Conservation (phyloP, 1,140 invertebrate genomes). For the Drosophila sproati region DNA sequence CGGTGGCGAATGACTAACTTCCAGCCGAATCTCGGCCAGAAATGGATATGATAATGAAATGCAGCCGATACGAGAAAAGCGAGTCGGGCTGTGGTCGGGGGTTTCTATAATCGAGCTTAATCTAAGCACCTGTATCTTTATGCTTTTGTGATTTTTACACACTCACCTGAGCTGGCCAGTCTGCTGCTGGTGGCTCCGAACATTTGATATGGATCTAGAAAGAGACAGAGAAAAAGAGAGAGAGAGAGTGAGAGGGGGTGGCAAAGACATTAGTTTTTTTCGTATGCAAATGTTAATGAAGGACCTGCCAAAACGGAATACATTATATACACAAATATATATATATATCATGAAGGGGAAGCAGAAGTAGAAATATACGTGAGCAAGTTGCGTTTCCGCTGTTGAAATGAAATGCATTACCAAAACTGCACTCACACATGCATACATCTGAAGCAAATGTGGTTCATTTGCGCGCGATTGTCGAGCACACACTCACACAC, state of each 20-base stretch:
- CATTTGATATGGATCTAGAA: conserved; percentile 97
- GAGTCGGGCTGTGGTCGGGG: background rate
- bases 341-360: background rate
- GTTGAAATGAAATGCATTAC: conserved; percentile 81
- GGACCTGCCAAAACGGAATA: conserved; percentile 58
- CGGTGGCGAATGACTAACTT: conserved; percentile 39
- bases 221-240: conserved; percentile 52
- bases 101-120: conserved; percentile 48
- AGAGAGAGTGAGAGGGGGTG: conserved; percentile 14
- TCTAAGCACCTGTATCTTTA: conserved; percentile 84
- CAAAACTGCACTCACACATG: conserved; percentile 55
- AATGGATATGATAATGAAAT: conserved; percentile 83
- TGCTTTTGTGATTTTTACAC: conserved; percentile 72
- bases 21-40: conserved; percentile 71
- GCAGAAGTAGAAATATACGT: conserved; percentile 14
- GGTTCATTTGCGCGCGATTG: conserved; percentile 71
- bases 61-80: conserved; percentile 5
- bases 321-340: conserved; percentile 17
- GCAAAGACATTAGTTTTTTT: conserved; percentile 56
- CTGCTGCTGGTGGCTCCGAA: conserved; percentile 97
- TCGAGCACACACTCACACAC: conserved; percentile 40
- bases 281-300: conserved; percentile 80
- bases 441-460: conserved; percentile 28
- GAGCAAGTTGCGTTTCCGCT: conserved; percentile 78
- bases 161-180: conserved; percentile 94